These are phyloP conservation scores for Muscicapa comitata DNA, from an alignment of 2,797 vertebrate species.

Conservation along the genomic window DNA sequence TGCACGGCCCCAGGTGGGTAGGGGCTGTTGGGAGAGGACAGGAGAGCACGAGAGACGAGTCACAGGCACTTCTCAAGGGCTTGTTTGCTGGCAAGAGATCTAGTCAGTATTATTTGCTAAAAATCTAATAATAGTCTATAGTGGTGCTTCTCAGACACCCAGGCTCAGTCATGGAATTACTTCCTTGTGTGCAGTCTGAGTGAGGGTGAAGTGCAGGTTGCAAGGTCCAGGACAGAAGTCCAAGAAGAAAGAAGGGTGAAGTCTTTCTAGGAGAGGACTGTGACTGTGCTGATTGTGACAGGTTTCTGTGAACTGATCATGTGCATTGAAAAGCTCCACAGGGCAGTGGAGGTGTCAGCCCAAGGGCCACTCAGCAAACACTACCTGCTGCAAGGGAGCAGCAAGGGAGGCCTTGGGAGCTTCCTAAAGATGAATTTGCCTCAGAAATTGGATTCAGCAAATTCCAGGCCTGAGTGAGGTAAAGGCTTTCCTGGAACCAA, in stretches of 20 bases:
- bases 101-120: background rate
- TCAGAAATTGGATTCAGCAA: background rate
- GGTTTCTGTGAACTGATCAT: rapidly evolving
- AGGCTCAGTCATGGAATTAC: rapidly evolving
- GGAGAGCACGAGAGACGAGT: rapidly evolving
- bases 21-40: rapidly evolving
- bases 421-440: background rate
- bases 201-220: rapidly evolving
- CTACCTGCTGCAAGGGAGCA: background rate
- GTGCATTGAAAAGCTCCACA: rapidly evolving
- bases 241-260: background rate
- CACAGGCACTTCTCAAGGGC: rapidly evolving
- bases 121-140: rapidly evolving
- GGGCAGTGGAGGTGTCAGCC: rapidly evolving
- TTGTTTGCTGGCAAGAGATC: rapidly evolving
- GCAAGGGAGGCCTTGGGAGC: background rate
- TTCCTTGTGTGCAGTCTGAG: background rate
- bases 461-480: background rate
- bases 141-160: background rate
- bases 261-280: rapidly evolving
- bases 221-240: background rate
- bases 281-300: background rate
- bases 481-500: rapidly evolving
- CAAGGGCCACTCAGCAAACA: background rate
- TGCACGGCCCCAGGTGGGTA: rapidly evolving